Evolutionary conservation across 2,888 invertebrate species (phyloP).

Genomic region (Rhingia rostrata): DNA sequence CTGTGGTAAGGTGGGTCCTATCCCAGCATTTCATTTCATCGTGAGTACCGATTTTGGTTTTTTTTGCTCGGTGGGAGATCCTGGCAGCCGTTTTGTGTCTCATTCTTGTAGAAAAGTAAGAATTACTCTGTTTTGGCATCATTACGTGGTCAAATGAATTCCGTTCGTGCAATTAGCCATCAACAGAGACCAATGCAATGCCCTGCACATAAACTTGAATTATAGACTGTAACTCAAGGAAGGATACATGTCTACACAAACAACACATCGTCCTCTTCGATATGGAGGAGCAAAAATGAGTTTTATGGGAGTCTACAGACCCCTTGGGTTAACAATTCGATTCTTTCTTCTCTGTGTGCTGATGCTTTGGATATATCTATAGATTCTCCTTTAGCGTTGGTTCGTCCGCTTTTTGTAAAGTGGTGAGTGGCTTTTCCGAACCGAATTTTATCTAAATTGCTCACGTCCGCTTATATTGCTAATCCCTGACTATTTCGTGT

Average conservation of each 20-base stretch:
- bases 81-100: constrained; percentile 6
- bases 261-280: constrained; percentile 33
- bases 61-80: constrained; percentile 1
- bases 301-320: constrained; percentile 66
- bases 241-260: neutral
- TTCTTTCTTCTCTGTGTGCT: constrained; percentile 43
- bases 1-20: constrained; percentile 12
- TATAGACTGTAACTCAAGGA: constrained; percentile 51
- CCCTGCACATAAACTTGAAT: constrained; percentile 70
- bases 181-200: constrained; percentile 46
- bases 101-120: constrained; percentile 49
- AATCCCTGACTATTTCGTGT: constrained; percentile 74
- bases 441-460: constrained; percentile 75
- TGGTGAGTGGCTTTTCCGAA: constrained; percentile 74
- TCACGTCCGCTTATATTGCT: constrained; percentile 75
- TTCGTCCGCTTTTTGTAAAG: constrained; percentile 55
- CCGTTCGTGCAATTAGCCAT: constrained; percentile 70
- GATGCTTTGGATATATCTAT: neutral
- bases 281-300: constrained; percentile 34
- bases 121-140: constrained; percentile 61
- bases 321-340: constrained; percentile 66
- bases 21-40: constrained; percentile 17
- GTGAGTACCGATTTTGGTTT: constrained; percentile 37
- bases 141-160: constrained; percentile 70
- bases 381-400: constrained; percentile 15